Conservation (phyloP, 2,797 vertebrate genomes). For the Chelon labrosus region DNA sequence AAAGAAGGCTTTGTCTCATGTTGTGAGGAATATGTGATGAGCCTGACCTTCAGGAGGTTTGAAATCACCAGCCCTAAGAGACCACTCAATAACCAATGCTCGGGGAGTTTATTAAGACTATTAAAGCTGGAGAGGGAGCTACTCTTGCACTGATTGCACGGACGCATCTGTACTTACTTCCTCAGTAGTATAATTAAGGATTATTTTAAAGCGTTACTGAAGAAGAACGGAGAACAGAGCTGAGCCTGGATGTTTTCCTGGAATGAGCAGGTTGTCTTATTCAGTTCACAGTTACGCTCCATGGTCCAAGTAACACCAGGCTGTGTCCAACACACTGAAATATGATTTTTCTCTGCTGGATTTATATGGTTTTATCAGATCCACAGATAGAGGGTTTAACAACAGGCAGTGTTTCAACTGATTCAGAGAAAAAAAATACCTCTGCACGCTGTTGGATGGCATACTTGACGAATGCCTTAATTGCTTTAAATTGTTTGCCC, state of each 20-base stretch:
- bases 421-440: no score
- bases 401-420: no score
- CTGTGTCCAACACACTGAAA: no score
- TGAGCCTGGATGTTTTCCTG: slow-evolving; percentile 28
- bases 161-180: slow-evolving; percentile 5
- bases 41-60: slow-evolving; percentile 45
- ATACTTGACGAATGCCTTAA: no score
- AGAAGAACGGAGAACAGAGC: slow-evolving; percentile 44
- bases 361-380: no score
- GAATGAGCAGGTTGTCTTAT: slow-evolving; percentile 34
- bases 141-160: background rate
- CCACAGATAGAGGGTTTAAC: no score
- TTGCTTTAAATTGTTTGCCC: no score
- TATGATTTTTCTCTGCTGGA: no score
- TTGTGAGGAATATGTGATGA: slow-evolving; percentile 21
- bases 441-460: no score
- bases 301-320: no score
- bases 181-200: slow-evolving; percentile 40
- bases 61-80: slow-evolving; percentile 2
- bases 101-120: slow-evolving; percentile 19
- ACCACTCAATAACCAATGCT: background rate
- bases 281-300: slow-evolving; percentile 14
- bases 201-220: slow-evolving; percentile 35
- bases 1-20: background rate
- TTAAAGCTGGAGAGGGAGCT: background rate